Evolutionary conservation across 2,113 vertebrate genomes (phyloP), one percentile per base, ranked within the genome.

Genomic region (Ancistrus triradiatus): DNA sequence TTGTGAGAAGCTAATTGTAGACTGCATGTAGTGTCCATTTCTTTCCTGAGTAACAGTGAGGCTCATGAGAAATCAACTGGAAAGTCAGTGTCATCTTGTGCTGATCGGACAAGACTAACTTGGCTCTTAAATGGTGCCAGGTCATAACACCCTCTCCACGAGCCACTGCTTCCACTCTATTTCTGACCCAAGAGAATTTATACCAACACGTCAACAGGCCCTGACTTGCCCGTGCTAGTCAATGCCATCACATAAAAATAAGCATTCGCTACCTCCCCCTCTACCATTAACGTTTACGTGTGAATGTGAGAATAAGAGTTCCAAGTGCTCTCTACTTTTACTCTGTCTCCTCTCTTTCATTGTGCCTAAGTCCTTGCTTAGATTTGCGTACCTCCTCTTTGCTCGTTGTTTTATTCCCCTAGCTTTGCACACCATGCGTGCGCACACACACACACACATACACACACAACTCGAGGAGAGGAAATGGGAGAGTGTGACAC

Each of bases 181-280:
- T 83, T 69, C 70, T 79, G 73, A 81, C 69, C 40, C 62, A 60
- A 46, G 49, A 72, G 76, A 82, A 81, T 82, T 77, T 72, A 69
- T 66, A 72, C 69, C 70, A 69, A 59, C 67, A 68, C 72, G 61
- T n/a, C 53, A 69, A 73, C 79, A 73, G 70, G 79, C 64, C 74
- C 59, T 46, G 59, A 73, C 83, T 68, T 80, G 80, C 61, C 66
- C 28, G 19, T 66, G 66, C 58, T 58, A 67, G 61, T 59, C 49
- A 59, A 70, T 49, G 60, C 40, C 24, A 46, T 52, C 64, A 53
- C 44, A 59, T 27, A 42, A 14, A 73, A 27, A 70, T 58, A 74
- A 24, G 49, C 18, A 1, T 35, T n/a, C n/a, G n/a, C n/a, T n/a
- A n/a, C n/a, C n/a, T n/a, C n/a, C n/a, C n/a, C n/a, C n/a, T n/a